phyloP scores from a whole-genome alignment of 1,140 invertebrate genomes.

The Drosophila subobscura region DNA sequence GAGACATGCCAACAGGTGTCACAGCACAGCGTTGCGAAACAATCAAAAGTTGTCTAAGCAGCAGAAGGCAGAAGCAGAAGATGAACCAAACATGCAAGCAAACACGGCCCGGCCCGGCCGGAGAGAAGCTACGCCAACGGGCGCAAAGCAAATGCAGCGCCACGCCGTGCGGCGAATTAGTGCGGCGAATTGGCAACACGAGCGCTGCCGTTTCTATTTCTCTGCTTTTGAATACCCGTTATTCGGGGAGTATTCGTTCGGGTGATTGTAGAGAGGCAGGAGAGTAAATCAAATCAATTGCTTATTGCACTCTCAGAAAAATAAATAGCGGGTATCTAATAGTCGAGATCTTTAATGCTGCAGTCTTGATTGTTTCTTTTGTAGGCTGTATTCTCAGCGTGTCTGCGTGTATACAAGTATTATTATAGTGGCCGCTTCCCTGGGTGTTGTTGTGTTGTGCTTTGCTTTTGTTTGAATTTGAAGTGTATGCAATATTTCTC shows the following conservation, averaged over 20 bases:
- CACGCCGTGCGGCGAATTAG: slow-evolving; percentile 34
- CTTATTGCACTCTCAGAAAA: neutral
- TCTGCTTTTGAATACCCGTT: slow-evolving; percentile 11
- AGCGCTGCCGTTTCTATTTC: too few relatives aligned
- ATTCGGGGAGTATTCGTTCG: neutral
- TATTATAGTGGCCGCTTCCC: slow-evolving; percentile 12
- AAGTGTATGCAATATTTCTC: slow-evolving; percentile 53
- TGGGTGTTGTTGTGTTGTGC: slow-evolving; percentile 12
- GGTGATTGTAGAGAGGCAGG: too few relatives aligned
- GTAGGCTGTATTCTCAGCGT: slow-evolving; percentile 15
- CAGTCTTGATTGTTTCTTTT: too few relatives aligned
- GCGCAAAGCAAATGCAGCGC: slow-evolving; percentile 29
- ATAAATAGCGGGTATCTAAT: neutral
- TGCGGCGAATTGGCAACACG: slow-evolving; percentile 31
- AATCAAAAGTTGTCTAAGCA: slow-evolving; percentile 52
- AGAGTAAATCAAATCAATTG: too few relatives aligned
- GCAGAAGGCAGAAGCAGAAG: slow-evolving; percentile 41
- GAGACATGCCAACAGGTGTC: slow-evolving; percentile 48
- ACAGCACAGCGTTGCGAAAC: slow-evolving; percentile 34
- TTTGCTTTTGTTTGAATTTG: slow-evolving; percentile 28
- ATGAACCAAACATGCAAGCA: slow-evolving; percentile 51
- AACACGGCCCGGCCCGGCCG: neutral
- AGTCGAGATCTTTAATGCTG: too few relatives aligned
- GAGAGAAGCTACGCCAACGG: too few relatives aligned
- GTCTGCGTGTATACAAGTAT: slow-evolving; percentile 31